Evolutionary conservation across 2,888 invertebrate species (phyloP), one percentile per base, ranked within the genome.

Genomic region (Auanema sp.): DNA sequence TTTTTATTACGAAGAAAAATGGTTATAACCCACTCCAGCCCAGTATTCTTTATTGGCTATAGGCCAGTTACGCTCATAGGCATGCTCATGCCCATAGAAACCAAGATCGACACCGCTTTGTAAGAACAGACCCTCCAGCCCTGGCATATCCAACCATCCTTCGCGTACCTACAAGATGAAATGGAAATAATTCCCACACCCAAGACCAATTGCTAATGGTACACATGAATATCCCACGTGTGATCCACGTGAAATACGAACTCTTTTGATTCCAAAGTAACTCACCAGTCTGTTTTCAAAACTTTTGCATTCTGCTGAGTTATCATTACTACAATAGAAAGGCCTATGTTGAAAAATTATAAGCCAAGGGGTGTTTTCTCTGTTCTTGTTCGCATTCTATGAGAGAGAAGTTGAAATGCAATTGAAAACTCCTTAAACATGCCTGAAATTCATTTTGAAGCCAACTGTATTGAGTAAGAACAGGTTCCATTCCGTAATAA

Each of bases 51-150:
- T 73, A 85, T 96, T 89, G 85, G 92, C 96, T 66, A 96, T 88
- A 2, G 97, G 97, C 91, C 92, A 96, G 63, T 93, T 87, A 60
- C 97, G 87, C 86, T 97, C 96, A 85, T 97, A 97, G 33, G 92
- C 92, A 86, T 97, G 97, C 84, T 97, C 96, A 84, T 97, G 97
- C 0, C 95, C 97, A 93, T 94, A 95, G 60, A 97, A 87, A 83
- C 90, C 90, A 60, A 96, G 85, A 87, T 97, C 97, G 40, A 97
- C 95, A 51, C 92, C 92, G 84, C 91, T 89, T 74, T 91, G 87
- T 82, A 90, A 89, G 80, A 96, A 90, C 16, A 97, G 85, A 8
- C 91, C 88, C 86, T 97, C 97, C 69, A 97, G 85, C 4, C 87
- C 86, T 18, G 79, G 78, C 69, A 84, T 72, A 47, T 79, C 72